phyloP scores from a whole-genome alignment of 2,888 invertebrate genomes.

The Gnatocerus cornutus region DNA sequence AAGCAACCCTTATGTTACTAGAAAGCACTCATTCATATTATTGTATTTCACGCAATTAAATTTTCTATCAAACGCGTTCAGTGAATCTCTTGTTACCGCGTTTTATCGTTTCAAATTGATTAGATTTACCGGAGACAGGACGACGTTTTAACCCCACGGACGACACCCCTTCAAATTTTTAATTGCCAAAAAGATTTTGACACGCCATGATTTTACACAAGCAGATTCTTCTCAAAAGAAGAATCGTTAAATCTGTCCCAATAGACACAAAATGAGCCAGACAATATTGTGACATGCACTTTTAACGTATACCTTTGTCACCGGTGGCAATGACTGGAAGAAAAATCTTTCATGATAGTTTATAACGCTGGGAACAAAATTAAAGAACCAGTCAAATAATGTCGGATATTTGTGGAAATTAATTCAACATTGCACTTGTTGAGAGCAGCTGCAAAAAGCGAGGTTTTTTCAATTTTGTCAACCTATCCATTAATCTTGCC shows the following conservation, averaged over 20 bases:
- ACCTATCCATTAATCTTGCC: conserved; percentile 51
- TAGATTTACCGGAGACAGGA: conserved; percentile 41
- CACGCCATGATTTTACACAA: conserved; percentile 30
- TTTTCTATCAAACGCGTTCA: conserved; percentile 64
- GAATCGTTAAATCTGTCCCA: conserved; percentile 25
- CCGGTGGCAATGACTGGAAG: neutral
- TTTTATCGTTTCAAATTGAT: conserved; percentile 51
- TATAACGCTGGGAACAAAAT: neutral
- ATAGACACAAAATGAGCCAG: conserved; percentile 11
- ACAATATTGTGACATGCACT: conserved; percentile 38
- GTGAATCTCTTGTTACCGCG: conserved; percentile 59
- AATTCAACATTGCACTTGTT: conserved; percentile 20
- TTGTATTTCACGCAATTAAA: conserved; percentile 67
- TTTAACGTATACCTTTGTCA: conserved; percentile 12
- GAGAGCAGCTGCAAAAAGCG: conserved; percentile 37
- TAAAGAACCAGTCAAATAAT: no score
- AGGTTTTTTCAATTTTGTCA: conserved; percentile 48
- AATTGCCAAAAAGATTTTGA: conserved; percentile 40
- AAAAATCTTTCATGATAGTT: conserved; percentile 4
- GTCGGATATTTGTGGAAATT: conserved; percentile 31
- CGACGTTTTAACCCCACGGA: conserved; percentile 34
- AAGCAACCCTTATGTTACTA: conserved; percentile 63
- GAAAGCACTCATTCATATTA: conserved; percentile 61
- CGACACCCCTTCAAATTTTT: conserved; percentile 42
- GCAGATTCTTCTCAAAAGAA: conserved; percentile 18